Evolutionary conservation across 2,797 vertebrate species (phyloP).

Genomic region (Scolopax bukidnonensis): DNA sequence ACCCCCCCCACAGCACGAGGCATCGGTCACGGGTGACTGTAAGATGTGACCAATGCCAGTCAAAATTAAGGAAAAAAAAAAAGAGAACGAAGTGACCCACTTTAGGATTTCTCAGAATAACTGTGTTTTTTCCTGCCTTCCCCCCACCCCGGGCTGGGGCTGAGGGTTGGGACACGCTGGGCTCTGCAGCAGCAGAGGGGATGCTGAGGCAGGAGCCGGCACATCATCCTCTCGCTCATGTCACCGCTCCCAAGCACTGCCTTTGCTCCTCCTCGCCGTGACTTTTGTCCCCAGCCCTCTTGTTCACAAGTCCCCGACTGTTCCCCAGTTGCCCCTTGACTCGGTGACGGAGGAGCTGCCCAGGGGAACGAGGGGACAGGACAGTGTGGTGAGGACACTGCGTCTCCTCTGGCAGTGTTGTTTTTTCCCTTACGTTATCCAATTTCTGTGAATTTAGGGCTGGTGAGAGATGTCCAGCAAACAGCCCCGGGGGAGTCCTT

Average conservation of each 20-base stretch:
- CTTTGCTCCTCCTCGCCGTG: neutral
- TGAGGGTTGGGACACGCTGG: fast-evolving
- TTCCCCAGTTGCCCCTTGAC: neutral
- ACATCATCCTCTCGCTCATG: fast-evolving
- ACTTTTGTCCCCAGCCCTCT: neutral
- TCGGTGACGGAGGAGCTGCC: neutral
- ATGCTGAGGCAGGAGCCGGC: neutral
- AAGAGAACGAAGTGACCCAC: fast-evolving
- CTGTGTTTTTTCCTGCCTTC: fast-evolving
- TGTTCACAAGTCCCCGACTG: neutral
- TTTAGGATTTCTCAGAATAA: fast-evolving
- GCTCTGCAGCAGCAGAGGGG: neutral
- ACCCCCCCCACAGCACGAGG: neutral
- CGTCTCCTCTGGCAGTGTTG: neutral
- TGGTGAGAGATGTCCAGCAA: neutral
- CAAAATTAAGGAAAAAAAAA: fast-evolving
- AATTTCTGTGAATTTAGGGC: neutral
- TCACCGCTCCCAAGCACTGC: fast-evolving
- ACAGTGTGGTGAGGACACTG: neutral
- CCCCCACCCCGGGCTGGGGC: fast-evolving
- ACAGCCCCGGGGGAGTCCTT: neutral
- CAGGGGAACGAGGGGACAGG: conserved; percentile 9
- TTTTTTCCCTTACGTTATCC: conserved; percentile 11
- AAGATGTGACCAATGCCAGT: fast-evolving
- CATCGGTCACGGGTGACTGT: fast-evolving